Percentiles rank a stretch among this genome's conserved stretches.
These are phyloP conservation scores for Microtus pennsylvanicus DNA, from an alignment of 2,113 vertebrate genomes.

Conservation along the genomic window DNA sequence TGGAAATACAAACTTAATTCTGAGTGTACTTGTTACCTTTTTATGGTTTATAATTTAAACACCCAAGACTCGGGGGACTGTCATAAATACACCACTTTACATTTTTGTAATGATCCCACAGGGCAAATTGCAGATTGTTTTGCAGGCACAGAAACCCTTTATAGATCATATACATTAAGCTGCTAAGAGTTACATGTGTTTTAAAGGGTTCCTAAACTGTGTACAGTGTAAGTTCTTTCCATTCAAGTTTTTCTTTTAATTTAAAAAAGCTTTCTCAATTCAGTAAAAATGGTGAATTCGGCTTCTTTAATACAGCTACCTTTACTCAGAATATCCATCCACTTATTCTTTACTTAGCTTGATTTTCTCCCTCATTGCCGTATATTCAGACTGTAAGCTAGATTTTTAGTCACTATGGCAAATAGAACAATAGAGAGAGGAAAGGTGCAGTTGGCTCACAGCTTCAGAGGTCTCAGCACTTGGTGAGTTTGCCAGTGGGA, in stretches of 20 bases:
- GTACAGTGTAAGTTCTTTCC: not conserved
- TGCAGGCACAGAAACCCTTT: conserved; percentile 29
- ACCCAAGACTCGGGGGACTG: not conserved
- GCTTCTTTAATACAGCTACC: not conserved
- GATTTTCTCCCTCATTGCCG: not conserved
- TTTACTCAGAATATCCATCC: conserved; percentile 4
- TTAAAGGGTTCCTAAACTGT: conserved; percentile 44
- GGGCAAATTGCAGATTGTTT: conserved; percentile 45
- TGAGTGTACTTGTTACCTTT: not conserved
- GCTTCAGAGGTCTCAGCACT: not conserved
- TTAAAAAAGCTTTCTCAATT: conserved; percentile 36
- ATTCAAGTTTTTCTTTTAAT: conserved; percentile 37
- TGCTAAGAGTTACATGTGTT: conserved; percentile 51
- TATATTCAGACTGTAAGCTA: not conserved
- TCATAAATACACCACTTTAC: not conserved
- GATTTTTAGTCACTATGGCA: not conserved
- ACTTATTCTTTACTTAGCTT: conserved; percentile 24
- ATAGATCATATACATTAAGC: conserved; percentile 29
- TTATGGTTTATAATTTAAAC: conserved; percentile 31
- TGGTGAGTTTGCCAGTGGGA: not conserved
- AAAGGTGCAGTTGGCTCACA: not conserved
- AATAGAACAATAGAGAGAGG: not conserved
- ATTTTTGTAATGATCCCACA: not conserved
- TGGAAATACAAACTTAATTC: conserved; percentile 18
- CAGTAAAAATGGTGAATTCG: not conserved